Percentiles rank a stretch among this genome's conserved stretches.
Evolutionary conservation across 2,113 vertebrate species (phyloP).

Genomic region (Mesitornis unicolor): DNA sequence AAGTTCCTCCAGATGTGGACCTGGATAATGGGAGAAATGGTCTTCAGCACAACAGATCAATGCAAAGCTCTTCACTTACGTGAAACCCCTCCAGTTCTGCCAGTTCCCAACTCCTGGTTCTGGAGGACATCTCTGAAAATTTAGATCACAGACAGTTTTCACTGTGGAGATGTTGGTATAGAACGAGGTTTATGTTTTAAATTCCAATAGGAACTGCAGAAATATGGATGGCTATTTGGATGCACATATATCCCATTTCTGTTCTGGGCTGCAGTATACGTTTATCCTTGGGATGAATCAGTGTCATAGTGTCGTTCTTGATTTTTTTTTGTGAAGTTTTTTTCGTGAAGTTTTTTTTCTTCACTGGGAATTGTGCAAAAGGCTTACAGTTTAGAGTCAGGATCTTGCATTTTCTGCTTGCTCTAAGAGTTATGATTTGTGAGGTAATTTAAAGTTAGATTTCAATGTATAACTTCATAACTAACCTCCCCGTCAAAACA

Average conservation of each 20-base stretch:
- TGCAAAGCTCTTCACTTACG: not conserved
- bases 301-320: not conserved
- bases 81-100: not conserved
- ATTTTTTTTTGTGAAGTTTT: not conserved
- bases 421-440: not conserved
- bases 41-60: not conserved
- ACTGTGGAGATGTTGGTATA: not conserved
- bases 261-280: not conserved
- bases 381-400: not conserved
- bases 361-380: not conserved
- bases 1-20: not conserved
- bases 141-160: not conserved
- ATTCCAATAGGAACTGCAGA: not conserved
- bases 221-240: not conserved
- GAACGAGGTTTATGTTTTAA: not conserved
- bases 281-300: not conserved
- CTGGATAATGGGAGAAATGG: not conserved
- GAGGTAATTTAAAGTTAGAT: not conserved
- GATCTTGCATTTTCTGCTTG: not conserved
- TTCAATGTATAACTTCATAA: not conserved
- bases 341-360: not conserved
- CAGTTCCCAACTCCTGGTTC: not conserved
- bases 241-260: not conserved
- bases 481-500: not conserved
- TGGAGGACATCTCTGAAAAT: not conserved